A percentile compares a stretch with the other conserved stretches of the same genome.
These are phyloP conservation scores for Atrichornis clamosus DNA, from an alignment of 2,113 vertebrate species.

Conservation along the genomic window DNA sequence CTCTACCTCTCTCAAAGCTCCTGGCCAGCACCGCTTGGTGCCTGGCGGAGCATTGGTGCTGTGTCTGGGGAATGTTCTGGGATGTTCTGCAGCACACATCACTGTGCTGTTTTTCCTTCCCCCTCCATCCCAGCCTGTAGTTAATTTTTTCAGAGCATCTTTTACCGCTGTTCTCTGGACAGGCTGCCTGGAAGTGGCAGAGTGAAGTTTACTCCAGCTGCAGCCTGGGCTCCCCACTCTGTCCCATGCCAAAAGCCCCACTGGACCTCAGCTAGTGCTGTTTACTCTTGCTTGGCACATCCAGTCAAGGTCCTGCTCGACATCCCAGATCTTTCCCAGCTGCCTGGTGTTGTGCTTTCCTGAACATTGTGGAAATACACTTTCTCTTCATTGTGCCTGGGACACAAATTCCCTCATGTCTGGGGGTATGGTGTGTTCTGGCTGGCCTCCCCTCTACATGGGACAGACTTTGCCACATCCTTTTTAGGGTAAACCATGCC, in stretches of 20 bases:
- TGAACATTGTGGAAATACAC: background rate
- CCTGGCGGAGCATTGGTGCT: background rate
- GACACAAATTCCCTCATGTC: background rate
- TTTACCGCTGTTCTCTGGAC: background rate
- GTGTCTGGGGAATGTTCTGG: background rate
- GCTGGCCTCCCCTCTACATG: background rate
- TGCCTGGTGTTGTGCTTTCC: background rate
- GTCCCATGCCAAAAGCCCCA: fast-evolving
- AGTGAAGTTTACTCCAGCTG: background rate
- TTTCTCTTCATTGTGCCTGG: background rate
- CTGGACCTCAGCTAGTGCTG: background rate
- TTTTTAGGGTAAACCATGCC: background rate
- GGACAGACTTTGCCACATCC: background rate
- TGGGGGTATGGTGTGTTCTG: background rate
- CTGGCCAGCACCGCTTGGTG: background rate
- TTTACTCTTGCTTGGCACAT: background rate
- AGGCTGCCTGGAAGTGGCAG: background rate
- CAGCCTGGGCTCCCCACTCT: background rate
- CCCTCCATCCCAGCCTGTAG: background rate
- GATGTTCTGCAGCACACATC: background rate
- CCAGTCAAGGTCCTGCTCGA: background rate
- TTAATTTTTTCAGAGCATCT: background rate
- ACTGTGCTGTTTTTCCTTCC: background rate
- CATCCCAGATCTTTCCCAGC: background rate
- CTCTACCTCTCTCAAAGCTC: background rate